phyloP scores from a whole-genome alignment of 2,113 vertebrate species.

The Sinocyclocheilus maitianheensis region DNA sequence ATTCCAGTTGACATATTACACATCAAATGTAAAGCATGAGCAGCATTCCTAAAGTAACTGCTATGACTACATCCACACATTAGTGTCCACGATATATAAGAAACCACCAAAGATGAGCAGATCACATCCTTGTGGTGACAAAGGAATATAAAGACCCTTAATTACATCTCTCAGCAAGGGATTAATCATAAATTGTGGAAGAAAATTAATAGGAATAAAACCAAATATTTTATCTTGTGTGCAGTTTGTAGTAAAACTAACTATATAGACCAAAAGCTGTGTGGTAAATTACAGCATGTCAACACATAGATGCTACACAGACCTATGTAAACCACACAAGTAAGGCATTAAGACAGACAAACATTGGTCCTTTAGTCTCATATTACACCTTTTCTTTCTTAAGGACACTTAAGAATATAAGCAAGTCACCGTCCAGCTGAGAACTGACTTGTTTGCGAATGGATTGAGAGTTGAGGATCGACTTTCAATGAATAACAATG shows the following conservation, averaged over 20 bases:
- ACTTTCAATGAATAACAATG: background rate
- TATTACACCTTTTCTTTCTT: background rate
- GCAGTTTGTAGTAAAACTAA: background rate
- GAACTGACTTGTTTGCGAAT: constrained; percentile 4
- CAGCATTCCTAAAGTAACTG: background rate
- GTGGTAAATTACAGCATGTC: background rate
- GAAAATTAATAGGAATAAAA: background rate
- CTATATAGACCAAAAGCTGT: background rate
- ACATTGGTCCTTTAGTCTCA: background rate
- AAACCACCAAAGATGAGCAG: background rate
- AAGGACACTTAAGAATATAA: constrained; percentile 32
- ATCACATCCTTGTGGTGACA: background rate
- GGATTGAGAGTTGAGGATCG: background rate
- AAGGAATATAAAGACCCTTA: background rate
- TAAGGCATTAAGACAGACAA: constrained; percentile 19
- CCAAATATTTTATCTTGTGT: background rate
- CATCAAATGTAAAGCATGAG: constrained; percentile 19
- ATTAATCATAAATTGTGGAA: too few species aligned
- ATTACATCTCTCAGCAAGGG: background rate
- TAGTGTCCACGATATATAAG: background rate
- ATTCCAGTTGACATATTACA: constrained; percentile 40
- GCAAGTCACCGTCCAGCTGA: background rate
- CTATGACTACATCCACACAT: background rate
- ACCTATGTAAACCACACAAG: background rate
- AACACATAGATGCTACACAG: background rate